A percentile compares a stretch with the other conserved stretches of the same genome.
Evolutionary conservation across 30 jellyfish, hydroid and myxozoan genomes (phyloP).

Genomic region (Pelagia noctiluca): DNA sequence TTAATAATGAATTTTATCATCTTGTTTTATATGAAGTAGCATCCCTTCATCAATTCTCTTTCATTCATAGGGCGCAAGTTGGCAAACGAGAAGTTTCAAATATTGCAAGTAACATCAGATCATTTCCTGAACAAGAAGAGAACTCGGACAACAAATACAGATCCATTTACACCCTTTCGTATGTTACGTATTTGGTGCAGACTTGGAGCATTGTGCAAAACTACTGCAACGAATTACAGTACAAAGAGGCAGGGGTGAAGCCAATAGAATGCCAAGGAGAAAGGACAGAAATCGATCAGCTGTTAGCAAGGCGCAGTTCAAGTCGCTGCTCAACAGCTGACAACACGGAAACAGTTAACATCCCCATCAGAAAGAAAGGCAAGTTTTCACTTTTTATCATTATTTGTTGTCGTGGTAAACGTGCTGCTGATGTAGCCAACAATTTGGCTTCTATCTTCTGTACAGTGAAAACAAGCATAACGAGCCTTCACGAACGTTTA

Average conservation of each 20-base stretch:
- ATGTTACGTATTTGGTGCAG: neutral
- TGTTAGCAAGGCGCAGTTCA: neutral
- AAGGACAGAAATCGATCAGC: neutral
- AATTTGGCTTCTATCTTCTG: too few relatives aligned
- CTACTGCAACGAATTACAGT: neutral
- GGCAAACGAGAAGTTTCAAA: slow-evolving; percentile 2
- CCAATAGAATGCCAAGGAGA: neutral
- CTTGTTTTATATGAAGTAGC: too few relatives aligned
- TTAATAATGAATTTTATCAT: too few relatives aligned
- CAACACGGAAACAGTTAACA: neutral
- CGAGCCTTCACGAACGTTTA: too few relatives aligned
- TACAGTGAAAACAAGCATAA: too few relatives aligned
- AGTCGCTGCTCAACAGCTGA: neutral
- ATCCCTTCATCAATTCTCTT: too few relatives aligned
- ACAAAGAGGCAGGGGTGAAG: neutral
- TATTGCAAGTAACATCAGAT: neutral
- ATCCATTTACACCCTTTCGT: neutral
- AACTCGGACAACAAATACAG: neutral
- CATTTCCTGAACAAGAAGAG: neutral
- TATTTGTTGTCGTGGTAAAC: too few relatives aligned
- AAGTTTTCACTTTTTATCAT: neutral
- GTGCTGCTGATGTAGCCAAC: too few relatives aligned
- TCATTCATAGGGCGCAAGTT: neutral
- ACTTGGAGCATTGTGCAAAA: neutral
- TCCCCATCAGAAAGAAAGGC: neutral